Base-by-base conservation (phyloP, 2,797 vertebrate genomes). In the Sebastes hopkinsi region DNA sequence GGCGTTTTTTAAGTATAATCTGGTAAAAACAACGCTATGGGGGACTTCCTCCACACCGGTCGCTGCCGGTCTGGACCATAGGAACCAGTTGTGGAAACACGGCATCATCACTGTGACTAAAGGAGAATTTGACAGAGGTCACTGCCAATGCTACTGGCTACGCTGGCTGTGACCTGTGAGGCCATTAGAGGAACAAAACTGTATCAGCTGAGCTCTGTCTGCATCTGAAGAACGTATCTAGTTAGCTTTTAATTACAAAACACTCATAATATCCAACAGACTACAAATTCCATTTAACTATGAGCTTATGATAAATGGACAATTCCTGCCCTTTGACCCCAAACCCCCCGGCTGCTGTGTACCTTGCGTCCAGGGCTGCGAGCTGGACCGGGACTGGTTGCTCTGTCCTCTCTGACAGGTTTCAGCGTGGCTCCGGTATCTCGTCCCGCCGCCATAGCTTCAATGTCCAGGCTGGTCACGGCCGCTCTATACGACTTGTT, bases 401-500 rank as follows among this genome's bases (percentile, higher is more conserved):
- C 55, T 75, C 66, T 50, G 23, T 95, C 93, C 84, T 97, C 97
- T 0, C 64, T 50, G 8, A 96, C 6, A 0, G 96, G 94, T 23
- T 94, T 94, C 68, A 97, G 94, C 0, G 77, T 87, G 34, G 89
- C 10, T 0, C 14, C 0, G 16, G 84, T 59, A 0, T 10, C 78
- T 60, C 1, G 61, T 30, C 56, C 82, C 4, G 22, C 25, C 0
- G 61, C 54, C 3, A 94, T 89, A 0, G 84, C 32, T 0, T 87
- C 86, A 2, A 90, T 75, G 50, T 93, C 91, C 36, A 85, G 84
- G 20, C 94, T 95, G 82, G 95, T 96, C 93, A 99, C 95, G 20
- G 98, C 98, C 0, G 93, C 97, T 1, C 97, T 95, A 92, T 99
- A 99, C 0, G 98, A 99, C 88, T 95, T 97, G 92, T 97, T 99